Percentiles rank a stretch among this genome's conserved stretches.
Conservation (phyloP, 2,888 invertebrate genomes). For the Trichacis sp. region DNA sequence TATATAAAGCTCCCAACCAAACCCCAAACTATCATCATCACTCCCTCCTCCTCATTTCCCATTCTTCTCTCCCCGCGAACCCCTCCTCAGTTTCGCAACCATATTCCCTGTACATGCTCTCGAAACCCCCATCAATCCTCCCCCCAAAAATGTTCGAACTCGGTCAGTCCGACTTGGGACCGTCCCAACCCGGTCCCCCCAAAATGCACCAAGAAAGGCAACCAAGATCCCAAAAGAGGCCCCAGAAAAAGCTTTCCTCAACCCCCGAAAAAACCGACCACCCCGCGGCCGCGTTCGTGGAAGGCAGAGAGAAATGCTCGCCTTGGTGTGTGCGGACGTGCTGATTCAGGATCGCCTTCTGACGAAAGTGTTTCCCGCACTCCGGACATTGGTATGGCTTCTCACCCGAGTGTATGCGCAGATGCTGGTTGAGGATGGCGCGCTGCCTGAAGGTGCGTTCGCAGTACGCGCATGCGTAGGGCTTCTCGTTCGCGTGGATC, state of each 20-base stretch:
- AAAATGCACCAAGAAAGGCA: no score
- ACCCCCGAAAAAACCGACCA: slow-evolving; percentile 62
- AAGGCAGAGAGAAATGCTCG: slow-evolving; percentile 76
- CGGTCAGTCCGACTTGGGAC: no score
- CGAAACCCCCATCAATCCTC: no score
- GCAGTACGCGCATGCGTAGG: slow-evolving; percentile 89
- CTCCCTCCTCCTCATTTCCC: no score
- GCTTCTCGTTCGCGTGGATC: slow-evolving; percentile 90
- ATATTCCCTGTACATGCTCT: no score
- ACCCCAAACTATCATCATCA: no score
- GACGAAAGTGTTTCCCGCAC: slow-evolving; percentile 90
- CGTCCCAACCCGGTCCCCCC: no score
- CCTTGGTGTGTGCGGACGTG: slow-evolving; percentile 90
- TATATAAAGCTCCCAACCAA: no score
- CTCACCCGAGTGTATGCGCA: slow-evolving; percentile 83
- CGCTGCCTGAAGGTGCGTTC: slow-evolving; percentile 89
- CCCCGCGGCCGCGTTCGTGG: slow-evolving; percentile 72
- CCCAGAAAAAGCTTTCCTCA: background rate
- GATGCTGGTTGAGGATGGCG: slow-evolving; percentile 86
- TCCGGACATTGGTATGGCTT: slow-evolving; percentile 91
- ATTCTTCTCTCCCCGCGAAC: no score
- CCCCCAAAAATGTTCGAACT: no score
- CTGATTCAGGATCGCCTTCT: slow-evolving; percentile 90
- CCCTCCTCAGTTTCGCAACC: no score
- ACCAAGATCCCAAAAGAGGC: no score